Conservation (phyloP, 1,140 invertebrate genomes). For the Ctenoplectra terminalis region DNA sequence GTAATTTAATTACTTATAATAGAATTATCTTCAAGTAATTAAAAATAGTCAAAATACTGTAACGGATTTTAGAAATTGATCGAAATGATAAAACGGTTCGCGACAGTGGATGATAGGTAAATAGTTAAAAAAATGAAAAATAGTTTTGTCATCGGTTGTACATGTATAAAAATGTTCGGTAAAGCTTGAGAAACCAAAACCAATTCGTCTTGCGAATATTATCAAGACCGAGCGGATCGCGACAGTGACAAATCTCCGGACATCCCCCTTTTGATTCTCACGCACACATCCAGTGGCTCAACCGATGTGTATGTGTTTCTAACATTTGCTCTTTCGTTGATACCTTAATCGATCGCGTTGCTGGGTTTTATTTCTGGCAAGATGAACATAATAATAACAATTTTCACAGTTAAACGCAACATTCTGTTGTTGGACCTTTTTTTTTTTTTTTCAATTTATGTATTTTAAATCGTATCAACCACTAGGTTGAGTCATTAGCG, state of each 20-base stretch:
- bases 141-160: slow-evolving; percentile 29
- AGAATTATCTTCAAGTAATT: no score
- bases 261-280: slow-evolving; percentile 30
- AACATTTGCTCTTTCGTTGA: background rate
- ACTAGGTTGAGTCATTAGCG: no score
- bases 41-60: background rate
- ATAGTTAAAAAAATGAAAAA: slow-evolving; percentile 8
- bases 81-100: no score
- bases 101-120: slow-evolving; percentile 28
- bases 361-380: background rate
- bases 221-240: slow-evolving; percentile 37
- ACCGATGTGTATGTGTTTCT: no score
- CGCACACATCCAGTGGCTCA: background rate
- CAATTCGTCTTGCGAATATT: slow-evolving; percentile 61
- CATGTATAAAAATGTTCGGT: slow-evolving; percentile 33
- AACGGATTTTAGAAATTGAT: no score
- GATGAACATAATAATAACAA: background rate
- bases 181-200: slow-evolving; percentile 42
- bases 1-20: no score
- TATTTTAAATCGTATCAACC: no score
- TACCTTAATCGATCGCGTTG: background rate
- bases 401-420: background rate
- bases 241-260: slow-evolving; percentile 67
- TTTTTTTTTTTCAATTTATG: no score
- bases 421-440: background rate